A percentile compares a stretch with the other conserved stretches of the same genome.
Evolutionary conservation across 2,113 vertebrate species (phyloP).

Genomic region (Xyrauchen texanus): DNA sequence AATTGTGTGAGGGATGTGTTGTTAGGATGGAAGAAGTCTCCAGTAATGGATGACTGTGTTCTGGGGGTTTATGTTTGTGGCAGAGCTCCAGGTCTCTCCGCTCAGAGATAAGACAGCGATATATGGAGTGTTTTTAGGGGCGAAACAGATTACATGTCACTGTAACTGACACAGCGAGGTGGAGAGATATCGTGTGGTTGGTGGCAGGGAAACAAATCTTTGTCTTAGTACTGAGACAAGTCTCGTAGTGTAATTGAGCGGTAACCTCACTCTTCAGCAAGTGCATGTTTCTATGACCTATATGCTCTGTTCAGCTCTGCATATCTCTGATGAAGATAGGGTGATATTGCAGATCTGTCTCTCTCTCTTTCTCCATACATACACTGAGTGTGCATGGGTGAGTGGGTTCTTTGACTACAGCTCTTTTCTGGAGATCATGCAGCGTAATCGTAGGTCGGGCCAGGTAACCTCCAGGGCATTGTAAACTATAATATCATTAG

Average conservation of each 20-base stretch:
- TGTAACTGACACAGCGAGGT: constrained; percentile 65
- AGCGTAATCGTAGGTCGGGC: constrained; percentile 97
- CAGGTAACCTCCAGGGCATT: constrained; percentile 74
- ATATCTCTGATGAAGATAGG: constrained; percentile 17
- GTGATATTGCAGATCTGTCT: background rate
- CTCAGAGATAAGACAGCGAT: constrained; percentile 51
- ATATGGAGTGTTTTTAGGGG: constrained; percentile 57
- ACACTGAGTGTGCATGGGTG: constrained; percentile 89
- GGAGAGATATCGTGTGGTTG: constrained; percentile 44
- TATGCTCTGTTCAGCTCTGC: background rate
- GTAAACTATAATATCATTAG: background rate
- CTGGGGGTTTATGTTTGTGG: constrained; percentile 35
- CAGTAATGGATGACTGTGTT: constrained; percentile 37
- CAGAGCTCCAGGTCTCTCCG: constrained; percentile 28
- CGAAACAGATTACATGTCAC: constrained; percentile 60
- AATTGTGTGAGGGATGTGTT: constrained; percentile 3
- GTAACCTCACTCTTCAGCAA: constrained; percentile 57
- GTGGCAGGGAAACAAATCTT: constrained; percentile 44
- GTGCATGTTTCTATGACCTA: background rate
- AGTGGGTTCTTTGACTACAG: constrained; percentile 95
- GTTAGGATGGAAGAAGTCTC: background rate
- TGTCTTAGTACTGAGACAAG: constrained; percentile 60
- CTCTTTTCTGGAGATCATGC: constrained; percentile 97
- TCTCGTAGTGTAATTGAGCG: constrained; percentile 66
- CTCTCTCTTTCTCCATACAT: constrained; percentile 63